phyloP scores from a whole-genome alignment of 2,113 vertebrate genomes.

The Phoxinus phoxinus region DNA sequence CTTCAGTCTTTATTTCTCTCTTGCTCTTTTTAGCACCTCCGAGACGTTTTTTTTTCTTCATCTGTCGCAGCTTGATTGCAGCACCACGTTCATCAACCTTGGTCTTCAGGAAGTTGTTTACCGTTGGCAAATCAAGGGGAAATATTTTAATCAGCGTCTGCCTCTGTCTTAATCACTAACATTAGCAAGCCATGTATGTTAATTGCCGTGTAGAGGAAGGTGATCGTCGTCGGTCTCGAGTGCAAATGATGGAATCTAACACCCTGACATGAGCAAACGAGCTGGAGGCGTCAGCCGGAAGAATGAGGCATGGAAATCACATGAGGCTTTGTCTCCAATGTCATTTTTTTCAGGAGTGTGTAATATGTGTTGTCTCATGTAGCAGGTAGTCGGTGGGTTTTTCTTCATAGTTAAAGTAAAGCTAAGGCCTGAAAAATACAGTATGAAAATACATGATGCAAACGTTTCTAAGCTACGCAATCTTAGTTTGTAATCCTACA shows the following conservation, averaged over 20 bases:
- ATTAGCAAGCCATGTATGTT: conserved; percentile 77
- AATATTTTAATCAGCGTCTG: conserved; percentile 84
- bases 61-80: conserved; percentile 72
- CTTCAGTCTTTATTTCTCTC: conserved; percentile 53
- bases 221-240: conserved; percentile 71
- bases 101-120: conserved; percentile 76
- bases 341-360: not conserved
- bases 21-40: conserved; percentile 55
- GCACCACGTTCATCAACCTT: conserved; percentile 73
- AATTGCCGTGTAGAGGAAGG: conserved; percentile 78
- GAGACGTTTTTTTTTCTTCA: conserved; percentile 43
- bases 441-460: not conserved
- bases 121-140: conserved; percentile 81
- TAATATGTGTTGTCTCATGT: not conserved
- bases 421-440: not conserved
- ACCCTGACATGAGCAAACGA: conserved; percentile 62
- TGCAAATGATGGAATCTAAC: conserved; percentile 68
- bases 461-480: not conserved
- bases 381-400: not conserved
- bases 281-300: conserved; percentile 61
- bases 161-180: conserved; percentile 81
- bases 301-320: conserved; percentile 51
- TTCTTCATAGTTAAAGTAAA: not conserved
- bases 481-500: not conserved
- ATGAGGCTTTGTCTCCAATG: conserved; percentile 49